These are phyloP conservation scores for Habropoda laboriosa DNA, from an alignment of 1,140 invertebrate genomes.

Conservation along the genomic window DNA sequence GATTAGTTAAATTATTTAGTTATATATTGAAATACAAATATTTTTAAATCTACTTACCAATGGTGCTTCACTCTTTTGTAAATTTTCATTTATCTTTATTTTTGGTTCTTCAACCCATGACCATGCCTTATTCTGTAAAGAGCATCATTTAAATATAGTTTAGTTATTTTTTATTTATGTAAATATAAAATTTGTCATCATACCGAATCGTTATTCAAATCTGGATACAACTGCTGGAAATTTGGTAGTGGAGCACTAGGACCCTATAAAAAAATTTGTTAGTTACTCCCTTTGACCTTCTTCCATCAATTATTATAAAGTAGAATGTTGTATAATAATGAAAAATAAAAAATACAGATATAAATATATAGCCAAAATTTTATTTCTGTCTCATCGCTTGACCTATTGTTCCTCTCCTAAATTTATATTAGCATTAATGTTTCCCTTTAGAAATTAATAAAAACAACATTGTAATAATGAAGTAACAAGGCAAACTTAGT, in stretches of 20 bases:
- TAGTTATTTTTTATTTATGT: background rate
- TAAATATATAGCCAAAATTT: background rate
- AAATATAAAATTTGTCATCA: background rate
- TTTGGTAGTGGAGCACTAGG: constrained; percentile 1
- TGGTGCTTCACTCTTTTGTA: background rate
- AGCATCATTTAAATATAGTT: too few relatives aligned
- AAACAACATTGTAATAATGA: background rate
- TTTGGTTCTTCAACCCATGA: background rate
- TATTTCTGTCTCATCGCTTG: background rate
- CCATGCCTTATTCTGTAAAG: background rate
- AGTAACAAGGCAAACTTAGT: background rate
- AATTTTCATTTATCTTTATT: background rate
- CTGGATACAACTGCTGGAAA: background rate
- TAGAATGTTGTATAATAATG: too few relatives aligned
- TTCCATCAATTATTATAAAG: too few relatives aligned
- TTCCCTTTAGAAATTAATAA: background rate
- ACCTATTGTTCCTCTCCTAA: background rate
- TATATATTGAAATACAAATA: background rate
- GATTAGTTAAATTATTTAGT: too few relatives aligned
- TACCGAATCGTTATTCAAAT: background rate
- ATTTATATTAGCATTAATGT: background rate
- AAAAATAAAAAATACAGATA: too few relatives aligned
- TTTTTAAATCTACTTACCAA: background rate
- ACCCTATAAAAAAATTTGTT: background rate
- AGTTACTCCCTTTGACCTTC: background rate